phyloP scores from a whole-genome alignment of 35 echinoderm and acorn worm species.

The Patiria miniata region DNA sequence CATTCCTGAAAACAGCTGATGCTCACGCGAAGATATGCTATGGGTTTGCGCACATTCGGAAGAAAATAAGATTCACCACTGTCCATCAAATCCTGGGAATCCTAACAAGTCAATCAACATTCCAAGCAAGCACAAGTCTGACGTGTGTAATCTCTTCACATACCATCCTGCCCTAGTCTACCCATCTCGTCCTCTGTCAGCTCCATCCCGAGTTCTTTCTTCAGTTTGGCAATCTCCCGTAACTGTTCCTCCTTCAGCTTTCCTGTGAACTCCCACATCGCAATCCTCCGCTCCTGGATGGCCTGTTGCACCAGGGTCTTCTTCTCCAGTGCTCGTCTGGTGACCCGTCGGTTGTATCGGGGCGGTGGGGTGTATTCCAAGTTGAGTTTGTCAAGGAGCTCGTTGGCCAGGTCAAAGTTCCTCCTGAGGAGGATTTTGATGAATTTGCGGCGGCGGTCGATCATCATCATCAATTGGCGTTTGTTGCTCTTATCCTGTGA shows the following conservation, averaged over 20 bases:
- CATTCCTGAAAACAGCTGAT: too few species aligned
- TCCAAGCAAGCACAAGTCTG: too few species aligned
- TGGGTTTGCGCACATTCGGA: too few species aligned
- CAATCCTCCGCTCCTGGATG: neutral
- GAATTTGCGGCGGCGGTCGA: constrained; percentile 18
- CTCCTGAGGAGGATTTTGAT: neutral
- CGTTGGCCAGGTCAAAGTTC: constrained; percentile 21
- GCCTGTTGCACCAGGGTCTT: neutral
- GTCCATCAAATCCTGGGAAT: too few species aligned
- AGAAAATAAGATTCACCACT: too few species aligned
- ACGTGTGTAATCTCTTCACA: neutral
- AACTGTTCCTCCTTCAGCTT: neutral
- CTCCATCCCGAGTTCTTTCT: constrained; percentile 32
- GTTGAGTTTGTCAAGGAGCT: neutral
- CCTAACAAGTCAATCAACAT: too few species aligned
- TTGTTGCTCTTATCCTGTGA: constrained; percentile 28
- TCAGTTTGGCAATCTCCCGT: constrained; percentile 26
- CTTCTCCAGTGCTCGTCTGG: constrained; percentile 15
- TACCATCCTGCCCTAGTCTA: neutral
- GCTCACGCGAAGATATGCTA: too few species aligned
- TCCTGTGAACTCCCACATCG: neutral
- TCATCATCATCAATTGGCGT: neutral
- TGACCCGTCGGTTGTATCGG: neutral
- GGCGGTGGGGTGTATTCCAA: neutral
- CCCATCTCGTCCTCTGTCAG: constrained; percentile 28